phyloP scores from a whole-genome alignment of 1,140 invertebrate genomes.

The Panagrolaimus sp. region DNA sequence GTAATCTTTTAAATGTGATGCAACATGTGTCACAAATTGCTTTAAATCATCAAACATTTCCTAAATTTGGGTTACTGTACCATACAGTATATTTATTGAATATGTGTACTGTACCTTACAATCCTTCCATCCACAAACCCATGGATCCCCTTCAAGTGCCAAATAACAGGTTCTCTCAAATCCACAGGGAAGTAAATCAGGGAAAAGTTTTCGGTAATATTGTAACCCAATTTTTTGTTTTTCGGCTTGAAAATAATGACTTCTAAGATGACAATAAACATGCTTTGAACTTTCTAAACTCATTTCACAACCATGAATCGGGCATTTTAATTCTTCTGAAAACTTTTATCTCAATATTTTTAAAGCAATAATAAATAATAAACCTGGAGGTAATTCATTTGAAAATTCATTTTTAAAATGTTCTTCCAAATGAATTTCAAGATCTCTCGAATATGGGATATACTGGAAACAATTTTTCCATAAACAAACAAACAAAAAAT shows the following conservation, averaged over 20 bases:
- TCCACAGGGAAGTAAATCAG: background rate
- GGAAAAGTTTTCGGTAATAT: background rate
- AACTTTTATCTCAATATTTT: background rate
- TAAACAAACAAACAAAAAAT: too few relatives aligned
- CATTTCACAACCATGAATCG: background rate
- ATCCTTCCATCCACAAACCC: slow-evolving; percentile 4
- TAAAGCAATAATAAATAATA: background rate
- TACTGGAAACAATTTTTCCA: too few relatives aligned
- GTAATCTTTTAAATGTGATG: background rate
- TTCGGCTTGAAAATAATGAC: background rate
- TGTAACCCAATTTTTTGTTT: background rate
- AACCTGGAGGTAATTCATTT: background rate
- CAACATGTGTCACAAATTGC: slow-evolving; percentile 2
- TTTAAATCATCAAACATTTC: background rate
- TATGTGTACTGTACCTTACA: background rate
- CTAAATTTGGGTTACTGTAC: background rate
- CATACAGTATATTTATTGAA: background rate
- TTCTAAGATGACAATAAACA: slow-evolving; percentile 10
- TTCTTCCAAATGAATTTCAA: background rate
- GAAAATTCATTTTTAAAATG: slow-evolving; percentile 11
- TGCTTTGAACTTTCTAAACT: background rate
- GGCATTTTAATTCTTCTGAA: background rate
- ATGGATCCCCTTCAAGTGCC: background rate
- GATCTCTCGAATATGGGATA: background rate
- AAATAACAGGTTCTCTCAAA: background rate